phyloP scores from a whole-genome alignment of 2,113 vertebrate species.

The Corythoichthys haematopterus region DNA sequence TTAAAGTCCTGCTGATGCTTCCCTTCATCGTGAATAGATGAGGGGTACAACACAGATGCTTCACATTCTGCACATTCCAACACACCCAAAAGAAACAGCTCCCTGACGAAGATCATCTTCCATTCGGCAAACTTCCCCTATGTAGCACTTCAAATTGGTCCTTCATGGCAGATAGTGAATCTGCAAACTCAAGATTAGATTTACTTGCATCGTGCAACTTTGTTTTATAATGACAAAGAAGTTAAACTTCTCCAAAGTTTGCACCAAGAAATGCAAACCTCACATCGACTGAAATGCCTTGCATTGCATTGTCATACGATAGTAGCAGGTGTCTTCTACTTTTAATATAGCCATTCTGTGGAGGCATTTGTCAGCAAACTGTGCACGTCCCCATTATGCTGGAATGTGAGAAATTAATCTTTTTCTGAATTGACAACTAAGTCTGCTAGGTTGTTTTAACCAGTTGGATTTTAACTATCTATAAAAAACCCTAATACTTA shows the following conservation, averaged over 20 bases:
- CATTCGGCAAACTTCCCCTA: neutral
- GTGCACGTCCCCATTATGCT: neutral
- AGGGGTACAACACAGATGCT: conserved; percentile 25
- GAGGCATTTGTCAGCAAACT: neutral
- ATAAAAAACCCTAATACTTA: no score
- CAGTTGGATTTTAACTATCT: neutral
- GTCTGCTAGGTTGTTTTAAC: conserved; percentile 1
- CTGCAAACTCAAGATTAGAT: neutral
- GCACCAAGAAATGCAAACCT: conserved; percentile 27
- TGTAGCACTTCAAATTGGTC: neutral
- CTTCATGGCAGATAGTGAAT: neutral
- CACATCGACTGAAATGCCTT: conserved; percentile 25
- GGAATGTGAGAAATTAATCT: neutral
- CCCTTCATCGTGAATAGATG: conserved; percentile 8
- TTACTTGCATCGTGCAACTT: conserved; percentile 13
- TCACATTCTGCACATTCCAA: conserved; percentile 49
- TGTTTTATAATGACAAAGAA: conserved; percentile 1
- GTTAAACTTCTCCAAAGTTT: neutral
- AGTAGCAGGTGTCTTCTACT: conserved; percentile 40
- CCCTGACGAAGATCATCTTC: conserved; percentile 51
- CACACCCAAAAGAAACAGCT: conserved; percentile 49
- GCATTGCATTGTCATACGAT: conserved; percentile 28
- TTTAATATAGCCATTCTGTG: conserved; percentile 16
- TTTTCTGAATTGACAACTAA: neutral
- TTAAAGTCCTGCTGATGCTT: conserved; percentile 20